phyloP scores from a whole-genome alignment of 2,113 vertebrate genomes.

The Trochalopteron elliotii region DNA sequence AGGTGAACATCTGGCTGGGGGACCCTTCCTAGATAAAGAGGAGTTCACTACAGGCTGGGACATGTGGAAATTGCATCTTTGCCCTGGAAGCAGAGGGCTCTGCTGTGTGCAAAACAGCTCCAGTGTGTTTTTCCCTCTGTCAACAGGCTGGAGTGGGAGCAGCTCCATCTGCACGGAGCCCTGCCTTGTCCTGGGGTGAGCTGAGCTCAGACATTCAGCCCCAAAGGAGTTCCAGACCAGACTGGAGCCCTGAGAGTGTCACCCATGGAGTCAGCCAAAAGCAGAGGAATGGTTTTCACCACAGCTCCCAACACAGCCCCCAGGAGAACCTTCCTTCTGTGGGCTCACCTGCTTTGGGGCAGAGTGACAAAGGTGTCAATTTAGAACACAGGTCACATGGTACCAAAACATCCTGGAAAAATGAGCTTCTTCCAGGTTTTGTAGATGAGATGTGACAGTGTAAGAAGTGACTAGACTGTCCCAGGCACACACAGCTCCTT shows the following conservation, averaged over 20 bases:
- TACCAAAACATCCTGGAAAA: neutral
- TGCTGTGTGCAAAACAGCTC: neutral
- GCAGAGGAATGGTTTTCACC: neutral
- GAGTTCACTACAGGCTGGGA: neutral
- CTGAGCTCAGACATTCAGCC: neutral
- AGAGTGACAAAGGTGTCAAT: neutral
- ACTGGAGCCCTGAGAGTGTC: neutral
- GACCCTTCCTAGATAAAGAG: neutral
- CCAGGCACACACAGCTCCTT: neutral
- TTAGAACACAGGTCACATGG: neutral
- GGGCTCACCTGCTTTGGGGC: neutral
- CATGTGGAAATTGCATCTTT: neutral
- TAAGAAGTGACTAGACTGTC: neutral
- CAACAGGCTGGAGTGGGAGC: constrained; percentile 13
- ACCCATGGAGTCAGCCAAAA: neutral
- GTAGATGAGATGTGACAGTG: constrained; percentile 23
- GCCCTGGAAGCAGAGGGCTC: neutral
- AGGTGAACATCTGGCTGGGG: neutral
- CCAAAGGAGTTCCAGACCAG: neutral
- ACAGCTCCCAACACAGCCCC: neutral
- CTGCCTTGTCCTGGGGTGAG: constrained; percentile 23
- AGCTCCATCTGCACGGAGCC: constrained; percentile 54
- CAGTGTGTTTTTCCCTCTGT: neutral
- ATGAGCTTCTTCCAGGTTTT: constrained; percentile 68
- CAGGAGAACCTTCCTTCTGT: neutral